Percentiles rank a stretch among this genome's conserved stretches.
These are phyloP conservation scores for Amiota minor DNA, from an alignment of 2,888 invertebrate species.

Conservation along the genomic window DNA sequence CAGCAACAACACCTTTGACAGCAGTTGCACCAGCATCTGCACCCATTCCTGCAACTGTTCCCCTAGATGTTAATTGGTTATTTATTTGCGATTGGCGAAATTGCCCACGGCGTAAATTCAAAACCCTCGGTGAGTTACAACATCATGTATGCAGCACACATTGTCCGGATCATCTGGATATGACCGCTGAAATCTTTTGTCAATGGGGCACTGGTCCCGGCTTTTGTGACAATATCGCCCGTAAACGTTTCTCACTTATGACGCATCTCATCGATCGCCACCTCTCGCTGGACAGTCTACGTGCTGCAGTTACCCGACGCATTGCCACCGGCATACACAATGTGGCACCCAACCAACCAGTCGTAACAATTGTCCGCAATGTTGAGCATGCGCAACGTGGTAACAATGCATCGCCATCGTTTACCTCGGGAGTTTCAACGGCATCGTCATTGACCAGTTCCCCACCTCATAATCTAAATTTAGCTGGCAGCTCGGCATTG, in stretches of 20 bases:
- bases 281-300: conserved; percentile 81
- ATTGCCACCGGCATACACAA: conserved; percentile 65
- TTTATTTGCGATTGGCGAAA: conserved; percentile 95
- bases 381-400: conserved; percentile 52
- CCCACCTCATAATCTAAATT: conserved; percentile 73
- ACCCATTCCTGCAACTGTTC: conserved; percentile 45
- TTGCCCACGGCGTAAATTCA: conserved; percentile 85
- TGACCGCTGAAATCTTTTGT: conserved; percentile 85
- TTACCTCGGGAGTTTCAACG: background rate
- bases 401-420: conserved; percentile 56
- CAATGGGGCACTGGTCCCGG: conserved; percentile 83
- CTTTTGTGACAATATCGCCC: conserved; percentile 88
- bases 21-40: conserved; percentile 28
- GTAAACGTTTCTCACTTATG: conserved; percentile 94
- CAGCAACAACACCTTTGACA: conserved; percentile 29
- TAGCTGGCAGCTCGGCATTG: conserved; percentile 86
- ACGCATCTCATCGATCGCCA: conserved; percentile 97
- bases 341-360: conserved; percentile 63
- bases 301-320: conserved; percentile 68
- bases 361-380: conserved; percentile 73
- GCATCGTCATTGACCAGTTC: background rate
- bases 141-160: conserved; percentile 90
- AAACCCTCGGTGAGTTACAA: conserved; percentile 85
- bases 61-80: conserved; percentile 73
- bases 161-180: conserved; percentile 80